Percentiles rank a stretch among this genome's conserved stretches.
Evolutionary conservation across 2,113 vertebrate genomes (phyloP).

Genomic region (Seriola dumerili): DNA sequence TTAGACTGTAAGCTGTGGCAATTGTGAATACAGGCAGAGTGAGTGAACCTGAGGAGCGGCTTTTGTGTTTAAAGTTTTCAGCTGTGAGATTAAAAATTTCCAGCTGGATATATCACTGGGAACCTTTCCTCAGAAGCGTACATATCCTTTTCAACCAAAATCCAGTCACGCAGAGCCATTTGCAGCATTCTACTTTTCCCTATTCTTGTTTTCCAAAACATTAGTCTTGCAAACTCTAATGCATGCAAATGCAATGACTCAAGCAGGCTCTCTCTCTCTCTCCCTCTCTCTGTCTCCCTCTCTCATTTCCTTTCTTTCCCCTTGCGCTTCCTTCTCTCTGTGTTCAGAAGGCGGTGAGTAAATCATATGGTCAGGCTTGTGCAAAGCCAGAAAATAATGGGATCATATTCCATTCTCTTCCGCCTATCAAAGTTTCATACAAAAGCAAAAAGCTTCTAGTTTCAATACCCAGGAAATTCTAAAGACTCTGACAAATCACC

Average conservation of each 20-base stretch:
- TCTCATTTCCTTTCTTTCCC: conserved; percentile 52
- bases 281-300: conserved; percentile 44
- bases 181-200: conserved; percentile 70
- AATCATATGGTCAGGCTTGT: conserved; percentile 84
- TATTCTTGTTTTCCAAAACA: conserved; percentile 85
- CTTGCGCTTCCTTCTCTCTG: conserved; percentile 63
- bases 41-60: conserved; percentile 73
- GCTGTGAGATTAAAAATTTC: conserved; percentile 84
- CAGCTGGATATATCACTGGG: conserved; percentile 72
- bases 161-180: conserved; percentile 78
- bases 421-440: conserved; percentile 83
- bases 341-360: conserved; percentile 77
- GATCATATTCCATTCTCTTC: conserved; percentile 83
- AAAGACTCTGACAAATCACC: conserved; percentile 84
- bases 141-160: conserved; percentile 81
- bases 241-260: conserved; percentile 83
- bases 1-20: conserved; percentile 51
- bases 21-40: conserved; percentile 63
- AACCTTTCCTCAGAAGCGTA: conserved; percentile 72
- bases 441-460: conserved; percentile 76
- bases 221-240: conserved; percentile 86
- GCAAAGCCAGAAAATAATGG: conserved; percentile 85
- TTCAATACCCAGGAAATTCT: conserved; percentile 73
- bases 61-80: conserved; percentile 82
- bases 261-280: conserved; percentile 60